Base-by-base conservation (phyloP, 1,140 invertebrate genomes). In the Parapsyche elsis region DNA sequence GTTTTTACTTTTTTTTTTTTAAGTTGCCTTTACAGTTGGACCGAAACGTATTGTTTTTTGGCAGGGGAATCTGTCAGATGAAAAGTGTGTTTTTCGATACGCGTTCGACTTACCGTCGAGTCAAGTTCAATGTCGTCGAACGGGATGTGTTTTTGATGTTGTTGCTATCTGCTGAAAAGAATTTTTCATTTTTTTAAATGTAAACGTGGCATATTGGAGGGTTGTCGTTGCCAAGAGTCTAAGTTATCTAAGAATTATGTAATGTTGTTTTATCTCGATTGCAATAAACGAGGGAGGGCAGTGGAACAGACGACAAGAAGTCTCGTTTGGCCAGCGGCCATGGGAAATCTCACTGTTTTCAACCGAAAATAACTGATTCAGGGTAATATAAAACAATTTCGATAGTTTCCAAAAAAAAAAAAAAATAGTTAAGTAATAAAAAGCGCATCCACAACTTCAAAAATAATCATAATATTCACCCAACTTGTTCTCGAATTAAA, bases 181-280 rank as follows among this genome's bases (percentile, higher is more conserved):
- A 7, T 46, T 46, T 46, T 46, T 46, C 45, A 19, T 71, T 71
- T 73, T 73, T 53, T 45, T 45, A 0, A 5, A 46, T 71, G 1
- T 38, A 44, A 24, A 5, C 44, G n/a, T 12, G 38, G 67, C 38
- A 14, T 7, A 67, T 57, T 24, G 16, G 67, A 71, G 67, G 30
- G 67, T 30, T 26, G 23, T 14, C 67, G 71, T 73, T 73, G 73
- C 73, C 45, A 75, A 30, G 49, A 67, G 21, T 30, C 19, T 7
- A 26, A 21, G 12, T 75, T 75, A 75, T 75, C 73, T 75, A 75
- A 75, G 46, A 75, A 57, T 75, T 75, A 57, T 75, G 23, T 75
- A 75, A 75, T 75, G 26, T 75, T 75, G 46, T 75, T 75, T 75
- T 73, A 24, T 49, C 12, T 46, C 73, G 19, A 24, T 30, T 46